A percentile compares a stretch with the other conserved stretches of the same genome.
Evolutionary conservation across 2,113 vertebrate genomes (phyloP).

Genomic region (Nibea coibor): DNA sequence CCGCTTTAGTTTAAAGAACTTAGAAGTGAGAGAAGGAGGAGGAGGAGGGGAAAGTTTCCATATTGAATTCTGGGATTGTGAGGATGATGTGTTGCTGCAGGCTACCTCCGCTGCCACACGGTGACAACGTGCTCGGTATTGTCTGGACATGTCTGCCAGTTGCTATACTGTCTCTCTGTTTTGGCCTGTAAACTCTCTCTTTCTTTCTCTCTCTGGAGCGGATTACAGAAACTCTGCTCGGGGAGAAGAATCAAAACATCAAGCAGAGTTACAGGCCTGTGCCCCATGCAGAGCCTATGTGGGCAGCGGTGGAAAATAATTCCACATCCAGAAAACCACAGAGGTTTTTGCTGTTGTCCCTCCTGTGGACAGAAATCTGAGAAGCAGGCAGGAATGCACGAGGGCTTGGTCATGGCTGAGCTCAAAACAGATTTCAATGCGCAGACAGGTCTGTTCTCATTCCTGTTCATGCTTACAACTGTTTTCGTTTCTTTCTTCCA

Average conservation of each 20-base stretch:
- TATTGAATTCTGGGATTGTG: slow-evolving; percentile 57
- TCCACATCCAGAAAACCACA: slow-evolving; percentile 44
- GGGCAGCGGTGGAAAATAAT: slow-evolving; percentile 74
- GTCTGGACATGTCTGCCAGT: slow-evolving; percentile 78
- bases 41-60: slow-evolving; percentile 46
- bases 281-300: slow-evolving; percentile 63
- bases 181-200: slow-evolving; percentile 46
- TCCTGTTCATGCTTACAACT: slow-evolving; percentile 64
- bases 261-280: slow-evolving; percentile 49
- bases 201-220: slow-evolving; percentile 63
- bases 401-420: slow-evolving; percentile 68
- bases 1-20: slow-evolving; percentile 18
- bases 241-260: slow-evolving; percentile 71
- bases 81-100: slow-evolving; percentile 64
- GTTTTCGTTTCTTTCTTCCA: slow-evolving; percentile 54
- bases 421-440: slow-evolving; percentile 47
- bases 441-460: slow-evolving; percentile 78
- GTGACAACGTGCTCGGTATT: slow-evolving; percentile 51
- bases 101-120: slow-evolving; percentile 57
- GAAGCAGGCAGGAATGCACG: slow-evolving; percentile 74
- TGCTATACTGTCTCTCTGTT: slow-evolving; percentile 57
- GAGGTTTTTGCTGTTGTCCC: slow-evolving; percentile 63
- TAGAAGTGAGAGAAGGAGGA: slow-evolving; percentile 18
- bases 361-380: slow-evolving; percentile 77
- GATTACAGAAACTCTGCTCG: slow-evolving; percentile 51